Percentiles rank a stretch among this genome's conserved stretches.
phyloP scores from a whole-genome alignment of 2,888 invertebrate genomes.

The Drosophila tripunctata region DNA sequence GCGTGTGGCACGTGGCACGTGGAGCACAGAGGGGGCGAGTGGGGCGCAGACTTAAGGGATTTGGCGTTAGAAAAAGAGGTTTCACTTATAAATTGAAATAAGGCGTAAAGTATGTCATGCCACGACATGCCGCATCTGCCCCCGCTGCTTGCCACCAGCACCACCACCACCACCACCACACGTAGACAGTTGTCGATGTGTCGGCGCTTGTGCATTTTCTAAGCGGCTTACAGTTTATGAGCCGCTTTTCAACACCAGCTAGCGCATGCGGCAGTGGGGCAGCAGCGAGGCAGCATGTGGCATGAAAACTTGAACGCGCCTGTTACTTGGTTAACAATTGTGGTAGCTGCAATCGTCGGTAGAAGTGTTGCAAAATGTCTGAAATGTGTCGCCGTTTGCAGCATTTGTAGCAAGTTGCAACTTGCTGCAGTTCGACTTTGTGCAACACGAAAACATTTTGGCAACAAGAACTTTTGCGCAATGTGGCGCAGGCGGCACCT shows the following conservation, averaged over 20 bases:
- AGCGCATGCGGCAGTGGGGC: no score
- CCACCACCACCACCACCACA: not conserved
- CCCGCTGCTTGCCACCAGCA: not conserved
- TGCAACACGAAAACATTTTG: constrained; percentile 53
- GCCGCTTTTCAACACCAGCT: constrained; percentile 66
- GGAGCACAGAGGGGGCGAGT: not conserved
- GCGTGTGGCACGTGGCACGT: not conserved
- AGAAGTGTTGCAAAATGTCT: constrained; percentile 66
- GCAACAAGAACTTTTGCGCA: constrained; percentile 54
- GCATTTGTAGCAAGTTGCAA: constrained; percentile 18
- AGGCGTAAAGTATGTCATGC: constrained; percentile 56
- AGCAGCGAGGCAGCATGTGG: constrained; percentile 10
- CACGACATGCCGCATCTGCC: constrained; percentile 23
- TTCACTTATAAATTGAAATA: constrained; percentile 73
- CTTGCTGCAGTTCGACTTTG: constrained; percentile 25
- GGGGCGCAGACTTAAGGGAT: constrained; percentile 61
- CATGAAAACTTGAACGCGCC: constrained; percentile 23
- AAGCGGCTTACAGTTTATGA: constrained; percentile 76
- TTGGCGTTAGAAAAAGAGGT: constrained; percentile 57
- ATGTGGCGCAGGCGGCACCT: constrained; percentile 72
- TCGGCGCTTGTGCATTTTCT: constrained; percentile 57
- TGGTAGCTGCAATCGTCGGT: constrained; percentile 36
- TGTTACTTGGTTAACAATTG: constrained; percentile 24
- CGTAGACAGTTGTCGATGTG: constrained; percentile 50
- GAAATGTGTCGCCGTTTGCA: constrained; percentile 71